Conservation (phyloP, 1,140 invertebrate species). For the Laupala kohalensis region DNA sequence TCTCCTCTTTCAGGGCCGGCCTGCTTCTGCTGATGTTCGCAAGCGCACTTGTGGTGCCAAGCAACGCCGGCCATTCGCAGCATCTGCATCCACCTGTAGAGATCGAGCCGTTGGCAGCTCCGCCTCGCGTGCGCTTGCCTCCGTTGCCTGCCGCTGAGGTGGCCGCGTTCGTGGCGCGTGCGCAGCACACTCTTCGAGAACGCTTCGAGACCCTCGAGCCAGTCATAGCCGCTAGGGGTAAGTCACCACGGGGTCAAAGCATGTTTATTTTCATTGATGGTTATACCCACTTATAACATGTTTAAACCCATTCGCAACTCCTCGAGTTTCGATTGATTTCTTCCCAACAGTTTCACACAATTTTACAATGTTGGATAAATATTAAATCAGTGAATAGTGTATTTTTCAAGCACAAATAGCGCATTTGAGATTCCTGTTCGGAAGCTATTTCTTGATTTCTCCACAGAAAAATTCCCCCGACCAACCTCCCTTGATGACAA, state of each 20-base stretch:
- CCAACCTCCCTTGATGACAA: no score
- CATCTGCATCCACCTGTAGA: constrained; percentile 21
- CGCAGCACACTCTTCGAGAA: constrained; percentile 23
- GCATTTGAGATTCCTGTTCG: no score
- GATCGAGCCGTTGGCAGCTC: constrained; percentile 21
- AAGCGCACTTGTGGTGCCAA: neutral
- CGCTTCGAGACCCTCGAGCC: constrained; percentile 27
- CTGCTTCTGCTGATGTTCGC: neutral
- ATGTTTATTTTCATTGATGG: no score
- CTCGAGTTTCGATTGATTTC: no score
- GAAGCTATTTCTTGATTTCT: no score
- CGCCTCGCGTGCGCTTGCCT: constrained; percentile 24
- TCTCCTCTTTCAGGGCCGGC: neutral
- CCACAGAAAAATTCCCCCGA: no score
- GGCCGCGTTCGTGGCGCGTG: constrained; percentile 22
- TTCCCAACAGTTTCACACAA: no score
- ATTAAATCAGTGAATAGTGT: no score
- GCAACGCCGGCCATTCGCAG: constrained; percentile 14
- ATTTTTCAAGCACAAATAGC: no score
- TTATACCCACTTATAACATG: no score
- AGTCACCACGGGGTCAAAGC: constrained; percentile 9
- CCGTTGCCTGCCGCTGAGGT: constrained; percentile 27
- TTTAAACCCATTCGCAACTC: no score
- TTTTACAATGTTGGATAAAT: no score
- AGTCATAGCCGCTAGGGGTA: constrained; percentile 26